These are phyloP conservation scores for Myiopsitta monachus DNA, from an alignment of 2,113 vertebrate species.

Conservation along the genomic window DNA sequence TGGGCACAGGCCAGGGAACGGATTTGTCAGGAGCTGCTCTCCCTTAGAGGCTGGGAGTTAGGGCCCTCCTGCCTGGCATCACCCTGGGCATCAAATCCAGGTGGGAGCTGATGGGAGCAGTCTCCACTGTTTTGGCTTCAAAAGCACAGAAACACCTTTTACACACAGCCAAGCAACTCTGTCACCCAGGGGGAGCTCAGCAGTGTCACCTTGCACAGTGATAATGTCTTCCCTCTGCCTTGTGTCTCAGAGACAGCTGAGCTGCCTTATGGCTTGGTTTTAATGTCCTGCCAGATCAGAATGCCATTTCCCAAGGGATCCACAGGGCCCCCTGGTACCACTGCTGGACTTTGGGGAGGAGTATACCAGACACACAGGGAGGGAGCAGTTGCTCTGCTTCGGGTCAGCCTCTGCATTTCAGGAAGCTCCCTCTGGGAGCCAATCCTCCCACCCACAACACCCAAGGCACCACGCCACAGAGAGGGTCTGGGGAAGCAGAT, in stretches of 20 bases:
- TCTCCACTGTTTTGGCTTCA: neutral
- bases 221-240: neutral
- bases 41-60: neutral
- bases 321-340: neutral
- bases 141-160: neutral
- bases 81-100: too few species aligned
- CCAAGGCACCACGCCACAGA: fast-evolving
- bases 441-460: too few species aligned
- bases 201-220: neutral
- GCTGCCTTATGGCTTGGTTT: neutral
- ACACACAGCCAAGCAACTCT: neutral
- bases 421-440: neutral
- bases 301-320: fast-evolving
- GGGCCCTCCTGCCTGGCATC: neutral
- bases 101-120: fast-evolving
- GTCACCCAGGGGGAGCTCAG: neutral
- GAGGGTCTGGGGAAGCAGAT: fast-evolving
- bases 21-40: fast-evolving
- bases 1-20: fast-evolving
- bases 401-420: neutral
- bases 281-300: neutral
- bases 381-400: neutral
- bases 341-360: too few species aligned
- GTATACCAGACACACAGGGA: fast-evolving
- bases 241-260: neutral